Evolutionary conservation across 2,888 invertebrate species (phyloP).

Genomic region (Tiphia femorata): DNA sequence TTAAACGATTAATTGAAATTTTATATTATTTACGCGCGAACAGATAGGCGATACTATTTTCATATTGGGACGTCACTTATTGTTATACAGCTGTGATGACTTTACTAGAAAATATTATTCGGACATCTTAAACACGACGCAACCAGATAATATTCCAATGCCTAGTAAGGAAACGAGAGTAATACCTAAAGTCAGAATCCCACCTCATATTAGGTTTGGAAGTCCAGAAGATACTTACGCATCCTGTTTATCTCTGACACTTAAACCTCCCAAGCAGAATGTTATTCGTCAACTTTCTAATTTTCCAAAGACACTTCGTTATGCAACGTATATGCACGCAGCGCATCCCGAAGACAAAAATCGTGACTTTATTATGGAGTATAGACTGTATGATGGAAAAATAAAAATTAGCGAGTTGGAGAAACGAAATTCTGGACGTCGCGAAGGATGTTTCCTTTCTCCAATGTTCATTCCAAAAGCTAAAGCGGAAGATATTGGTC

Average conservation of each 20-base stretch:
- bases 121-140: constrained; percentile 71
- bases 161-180: constrained; percentile 4
- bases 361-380: constrained; percentile 82
- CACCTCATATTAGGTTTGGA: constrained; percentile 83
- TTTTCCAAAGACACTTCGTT: constrained; percentile 75
- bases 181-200: constrained; percentile 42
- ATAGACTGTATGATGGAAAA: constrained; percentile 82
- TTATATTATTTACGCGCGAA: constrained; percentile 15
- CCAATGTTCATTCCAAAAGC: constrained; percentile 78
- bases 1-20: constrained; percentile 3
- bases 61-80: constrained; percentile 79
- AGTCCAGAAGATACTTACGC: constrained; percentile 83
- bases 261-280: constrained; percentile 80
- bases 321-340: constrained; percentile 82
- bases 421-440: constrained; percentile 78
- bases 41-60: constrained; percentile 80
- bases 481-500: constrained; percentile 77
- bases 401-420: constrained; percentile 82
- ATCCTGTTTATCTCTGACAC: constrained; percentile 78
- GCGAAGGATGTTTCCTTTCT: constrained; percentile 82
- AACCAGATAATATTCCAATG: constrained; percentile 64
- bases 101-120: constrained; percentile 85
- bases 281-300: constrained; percentile 82
- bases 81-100: constrained; percentile 83
- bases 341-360: constrained; percentile 83